A percentile compares a stretch with the other conserved stretches of the same genome.
Evolutionary conservation across 2,888 invertebrate species (phyloP).

Genomic region (Zaprionus bogoriensis): DNA sequence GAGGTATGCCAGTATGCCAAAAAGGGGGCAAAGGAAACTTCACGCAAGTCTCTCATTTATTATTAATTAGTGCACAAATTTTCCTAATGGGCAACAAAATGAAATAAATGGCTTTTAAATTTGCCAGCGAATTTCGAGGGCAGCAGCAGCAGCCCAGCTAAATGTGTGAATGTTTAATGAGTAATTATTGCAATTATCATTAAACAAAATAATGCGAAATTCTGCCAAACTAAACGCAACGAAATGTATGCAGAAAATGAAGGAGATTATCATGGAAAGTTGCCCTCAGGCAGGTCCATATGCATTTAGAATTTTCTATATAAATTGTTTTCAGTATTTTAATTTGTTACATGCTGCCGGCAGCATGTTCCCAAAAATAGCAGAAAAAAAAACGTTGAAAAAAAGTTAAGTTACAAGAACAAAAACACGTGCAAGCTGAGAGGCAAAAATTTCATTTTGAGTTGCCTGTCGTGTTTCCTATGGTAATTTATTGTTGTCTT

Average conservation of each 20-base stretch:
- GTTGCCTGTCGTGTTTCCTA: conserved; percentile 50
- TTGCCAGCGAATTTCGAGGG: conserved; percentile 8
- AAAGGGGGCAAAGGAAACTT: neutral
- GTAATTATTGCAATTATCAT: no score
- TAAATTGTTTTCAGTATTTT: conserved; percentile 55
- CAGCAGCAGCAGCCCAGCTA: neutral
- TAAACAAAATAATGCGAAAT: no score
- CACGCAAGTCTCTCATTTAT: conserved; percentile 55
- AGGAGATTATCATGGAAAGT: neutral
- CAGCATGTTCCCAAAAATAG: neutral
- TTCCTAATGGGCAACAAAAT: conserved; percentile 55
- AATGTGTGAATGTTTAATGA: neutral
- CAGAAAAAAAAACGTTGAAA: neutral
- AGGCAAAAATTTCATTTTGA: conserved; percentile 63
- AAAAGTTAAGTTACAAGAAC: conserved; percentile 2
- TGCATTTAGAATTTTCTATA: conserved; percentile 22
- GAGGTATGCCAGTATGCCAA: neutral
- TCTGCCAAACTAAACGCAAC: neutral
- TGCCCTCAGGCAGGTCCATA: neutral
- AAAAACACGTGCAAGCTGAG: conserved; percentile 51
- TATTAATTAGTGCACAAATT: conserved; percentile 60
- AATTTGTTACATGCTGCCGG: conserved; percentile 57
- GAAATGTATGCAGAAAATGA: neutral
- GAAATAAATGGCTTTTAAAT: conserved; percentile 40
- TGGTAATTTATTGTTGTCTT: conserved; percentile 40